Conservation (phyloP, 1,140 invertebrate genomes). For the Microplitis mediator region DNA sequence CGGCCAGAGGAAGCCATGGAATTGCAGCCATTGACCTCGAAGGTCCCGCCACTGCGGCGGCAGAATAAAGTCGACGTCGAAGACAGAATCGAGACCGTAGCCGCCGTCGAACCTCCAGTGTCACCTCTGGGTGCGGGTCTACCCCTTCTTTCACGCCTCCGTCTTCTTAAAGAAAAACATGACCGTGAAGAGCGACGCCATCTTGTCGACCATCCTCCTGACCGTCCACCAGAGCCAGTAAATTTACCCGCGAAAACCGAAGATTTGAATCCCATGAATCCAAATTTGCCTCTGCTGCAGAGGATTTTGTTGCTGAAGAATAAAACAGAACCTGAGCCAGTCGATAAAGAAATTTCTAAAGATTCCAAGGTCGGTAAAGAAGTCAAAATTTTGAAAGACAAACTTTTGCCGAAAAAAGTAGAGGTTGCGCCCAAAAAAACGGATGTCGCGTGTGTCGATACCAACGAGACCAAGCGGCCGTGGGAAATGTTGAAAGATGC, state of each 20-base stretch:
- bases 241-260: conserved; percentile 3
- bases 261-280: conserved; percentile 38
- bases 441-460: background rate
- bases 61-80: conserved; percentile 53
- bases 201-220: conserved; percentile 61
- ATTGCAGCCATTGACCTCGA: conserved; percentile 62
- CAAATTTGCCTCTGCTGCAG: conserved; percentile 74
- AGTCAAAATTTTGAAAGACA: too few species aligned
- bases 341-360: conserved; percentile 32
- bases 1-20: conserved; percentile 61
- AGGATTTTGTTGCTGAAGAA: conserved; percentile 78
- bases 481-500: conserved; percentile 60
- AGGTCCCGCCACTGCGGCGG: conserved; percentile 57
- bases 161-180: conserved; percentile 84
- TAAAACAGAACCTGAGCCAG: conserved; percentile 68
- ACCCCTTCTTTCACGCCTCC: conserved; percentile 77
- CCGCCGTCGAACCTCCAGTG: conserved; percentile 45
- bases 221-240: conserved; percentile 29
- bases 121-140: conserved; percentile 81
- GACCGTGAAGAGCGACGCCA: conserved; percentile 68
- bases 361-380: too few species aligned
- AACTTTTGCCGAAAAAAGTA: too few species aligned
- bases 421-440: background rate
- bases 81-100: conserved; percentile 40
- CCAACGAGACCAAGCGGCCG: conserved; percentile 41